Base-by-base conservation (phyloP, 2,888 invertebrate genomes). In the Eupithecia subfuscata region DNA sequence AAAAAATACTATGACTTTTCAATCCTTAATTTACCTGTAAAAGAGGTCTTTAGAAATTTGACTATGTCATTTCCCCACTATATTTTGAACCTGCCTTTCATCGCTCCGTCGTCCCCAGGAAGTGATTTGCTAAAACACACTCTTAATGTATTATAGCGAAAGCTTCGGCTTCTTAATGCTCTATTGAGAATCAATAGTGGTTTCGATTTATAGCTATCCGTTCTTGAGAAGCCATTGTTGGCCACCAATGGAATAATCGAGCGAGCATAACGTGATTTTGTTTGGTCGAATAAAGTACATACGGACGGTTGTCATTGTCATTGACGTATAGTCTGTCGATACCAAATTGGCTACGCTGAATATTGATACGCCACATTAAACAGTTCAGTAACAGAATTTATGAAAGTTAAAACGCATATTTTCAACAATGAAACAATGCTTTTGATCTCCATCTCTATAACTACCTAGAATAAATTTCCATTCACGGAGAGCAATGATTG, bases 91-190 rank as follows among this genome's bases (percentile, higher is more conserved):
- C 84, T 84, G 87, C 86, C 88, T 88, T 91, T 92, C 87, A 85
- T 85, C 85, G 85, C 83, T 85, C 80, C 82, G 86, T 85, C 82
- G 86, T 85, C 85, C 81, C 82, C 82, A 92, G 95, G 94, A 95
- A 95, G 89, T 94, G 94, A 94, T 94, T 95, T 90, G 94, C 92
- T 92, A 90, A 93, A 94, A 94, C 91, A 93, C 89, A 91, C 90
- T 91, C 90, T 89, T 92, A 93, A 92, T 93, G 92, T 92, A 89
- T 87, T 80, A 93, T 94, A 92, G 92, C 92, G 85, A 88, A 90
- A 89, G 92, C 88, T 90, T 89, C 87, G 87, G 89, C 87, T 90
- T 85, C 90, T 92, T 93, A 92, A 93, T 92, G 92, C 91, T 87
- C 90, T 89, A 92, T 93, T 91, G 92, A 89, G 89, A 90, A 91